Conservation (phyloP, 2,797 vertebrate species). For the Brotula barbata region DNA sequence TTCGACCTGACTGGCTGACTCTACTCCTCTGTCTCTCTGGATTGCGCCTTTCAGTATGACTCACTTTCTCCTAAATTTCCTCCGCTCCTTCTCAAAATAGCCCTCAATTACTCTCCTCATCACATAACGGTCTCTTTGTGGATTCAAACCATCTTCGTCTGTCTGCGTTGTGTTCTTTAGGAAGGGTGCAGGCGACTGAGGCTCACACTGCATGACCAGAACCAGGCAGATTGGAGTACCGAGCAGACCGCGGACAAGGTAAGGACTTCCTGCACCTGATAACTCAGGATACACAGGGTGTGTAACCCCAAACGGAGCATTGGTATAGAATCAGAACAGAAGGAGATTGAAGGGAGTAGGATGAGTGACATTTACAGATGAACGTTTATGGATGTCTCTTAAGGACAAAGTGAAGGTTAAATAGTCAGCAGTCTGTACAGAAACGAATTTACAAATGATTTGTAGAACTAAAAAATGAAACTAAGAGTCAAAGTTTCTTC, state of each 20-base stretch:
- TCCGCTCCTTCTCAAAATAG: slow-evolving; percentile 59
- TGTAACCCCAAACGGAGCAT: no score
- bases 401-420: no score
- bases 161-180: slow-evolving; percentile 65
- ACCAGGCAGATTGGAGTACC: slow-evolving; percentile 57
- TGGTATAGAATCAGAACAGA: not conserved
- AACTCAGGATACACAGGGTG: no score
- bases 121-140: slow-evolving; percentile 74
- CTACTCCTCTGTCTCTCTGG: slow-evolving; percentile 39
- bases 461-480: no score
- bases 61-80: slow-evolving; percentile 75
- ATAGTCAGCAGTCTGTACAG: no score
- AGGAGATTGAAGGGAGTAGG: not conserved
- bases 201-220: slow-evolving; percentile 84
- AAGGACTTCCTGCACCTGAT: slow-evolving; percentile 30
- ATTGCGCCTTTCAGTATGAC: slow-evolving; percentile 58
- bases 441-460: no score
- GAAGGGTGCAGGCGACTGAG: slow-evolving; percentile 83
- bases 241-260: slow-evolving; percentile 84
- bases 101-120: slow-evolving; percentile 55
- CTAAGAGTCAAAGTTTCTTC: no score
- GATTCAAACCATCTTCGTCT: slow-evolving; percentile 46
- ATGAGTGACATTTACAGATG: no score
- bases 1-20: slow-evolving; percentile 55
- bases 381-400: no score